Evolutionary conservation across 2,888 invertebrate genomes (phyloP).

Genomic region (Stenolophus ochropezus): DNA sequence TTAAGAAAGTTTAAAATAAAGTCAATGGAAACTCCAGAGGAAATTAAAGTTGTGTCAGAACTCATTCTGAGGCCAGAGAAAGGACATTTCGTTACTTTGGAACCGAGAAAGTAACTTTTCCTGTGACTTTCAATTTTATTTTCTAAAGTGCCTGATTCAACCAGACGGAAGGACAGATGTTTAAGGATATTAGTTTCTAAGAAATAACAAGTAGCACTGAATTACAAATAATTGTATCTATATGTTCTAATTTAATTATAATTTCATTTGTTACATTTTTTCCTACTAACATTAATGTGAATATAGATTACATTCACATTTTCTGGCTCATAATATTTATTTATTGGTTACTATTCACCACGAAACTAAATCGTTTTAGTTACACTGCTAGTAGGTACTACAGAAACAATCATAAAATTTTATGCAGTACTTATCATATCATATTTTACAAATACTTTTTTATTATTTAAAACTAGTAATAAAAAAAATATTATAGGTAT

Average conservation of each 20-base stretch:
- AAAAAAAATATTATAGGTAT: too few relatives aligned
- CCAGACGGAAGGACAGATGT: neutral
- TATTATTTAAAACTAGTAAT: too few relatives aligned
- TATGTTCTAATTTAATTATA: neutral
- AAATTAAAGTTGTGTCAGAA: slow-evolving; percentile 63
- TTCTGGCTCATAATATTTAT: too few relatives aligned
- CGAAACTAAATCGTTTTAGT: too few relatives aligned
- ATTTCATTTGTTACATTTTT: neutral
- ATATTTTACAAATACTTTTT: too few relatives aligned
- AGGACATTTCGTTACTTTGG: slow-evolving; percentile 64
- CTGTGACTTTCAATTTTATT: slow-evolving; percentile 1
- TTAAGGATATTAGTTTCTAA: neutral
- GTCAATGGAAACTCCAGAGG: slow-evolving; percentile 65
- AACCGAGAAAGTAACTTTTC: slow-evolving; percentile 14
- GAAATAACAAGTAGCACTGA: neutral
- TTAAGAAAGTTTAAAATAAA: slow-evolving; percentile 65
- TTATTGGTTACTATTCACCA: too few relatives aligned
- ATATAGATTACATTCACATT: too few relatives aligned
- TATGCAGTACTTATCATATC: too few relatives aligned
- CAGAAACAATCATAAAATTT: too few relatives aligned
- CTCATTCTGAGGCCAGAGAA: slow-evolving; percentile 64
- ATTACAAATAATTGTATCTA: neutral
- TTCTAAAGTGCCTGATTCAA: neutral
- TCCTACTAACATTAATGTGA: neutral
- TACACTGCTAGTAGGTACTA: too few relatives aligned